Evolutionary conservation across 2,888 invertebrate genomes (phyloP), one percentile per base, ranked within the genome.

Genomic region (Meghimatium bilineatum): DNA sequence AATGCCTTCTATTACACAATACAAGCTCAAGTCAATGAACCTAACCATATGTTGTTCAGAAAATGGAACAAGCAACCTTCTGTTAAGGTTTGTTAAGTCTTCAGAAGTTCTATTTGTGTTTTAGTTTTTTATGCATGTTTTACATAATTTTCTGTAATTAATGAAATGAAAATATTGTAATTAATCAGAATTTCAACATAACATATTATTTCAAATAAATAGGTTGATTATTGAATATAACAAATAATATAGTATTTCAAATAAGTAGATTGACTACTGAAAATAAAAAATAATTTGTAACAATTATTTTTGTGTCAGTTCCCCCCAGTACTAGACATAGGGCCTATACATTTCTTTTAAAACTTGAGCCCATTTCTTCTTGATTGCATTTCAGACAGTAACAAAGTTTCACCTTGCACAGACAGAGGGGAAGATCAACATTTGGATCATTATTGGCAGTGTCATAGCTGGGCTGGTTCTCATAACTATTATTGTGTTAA

Each of bases 371-470:
- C 6, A 8, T 44, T 44, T 44, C 56, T 56, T 56, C 56, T 56
- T n/a, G 5, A 63, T 44, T 44, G 6, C 60, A 63, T 63, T 77
- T 10, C 34, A 80, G 80, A 84, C 84, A 17, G n/a, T 60, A 23
- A 84, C 84, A 38, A 69, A 74, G 36, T 84, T 84, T 63, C 80
- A 80, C 60, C 26, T 84, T 34, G 78, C 69, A 29, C 66, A 77
- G 56, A 67, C 78, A 5, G 80, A 71, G n/a, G 83, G 74, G 12
- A 80, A 83, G 63, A 81, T 86, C 34, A 86, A 85, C 69, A 85
- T 86, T 75, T 86, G 86, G 86, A 82, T 85, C 38, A 86, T 86
- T 34, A 81, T 86, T 10, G 86, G 86, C 36, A 75, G 86, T 29
- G 56, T 86, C 60, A 78, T 83, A 32, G 86, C 80, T n/a, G 86